A percentile compares a stretch with the other conserved stretches of the same genome.
Evolutionary conservation across 2,888 invertebrate species (phyloP).

Genomic region (Sceliomorpha sp.): DNA sequence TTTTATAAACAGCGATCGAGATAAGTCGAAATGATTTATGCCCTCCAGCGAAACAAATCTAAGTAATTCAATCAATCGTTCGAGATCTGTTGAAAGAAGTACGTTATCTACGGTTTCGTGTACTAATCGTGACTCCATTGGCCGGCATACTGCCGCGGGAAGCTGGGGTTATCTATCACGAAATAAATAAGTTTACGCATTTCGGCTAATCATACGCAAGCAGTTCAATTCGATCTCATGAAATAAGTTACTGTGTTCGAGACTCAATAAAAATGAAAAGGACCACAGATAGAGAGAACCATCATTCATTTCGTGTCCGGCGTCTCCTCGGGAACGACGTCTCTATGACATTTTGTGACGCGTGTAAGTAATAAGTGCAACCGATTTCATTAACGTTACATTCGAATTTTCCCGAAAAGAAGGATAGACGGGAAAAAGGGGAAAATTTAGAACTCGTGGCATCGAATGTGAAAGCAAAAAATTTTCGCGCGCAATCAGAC

Average conservation of each 20-base stretch:
- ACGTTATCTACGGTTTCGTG: background rate
- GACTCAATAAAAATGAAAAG: constrained; percentile 18
- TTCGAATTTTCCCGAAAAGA: constrained; percentile 20
- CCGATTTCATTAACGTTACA: background rate
- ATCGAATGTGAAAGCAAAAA: background rate
- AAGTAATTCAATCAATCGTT: constrained; percentile 26
- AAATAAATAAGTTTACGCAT: constrained; percentile 75
- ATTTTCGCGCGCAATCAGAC: constrained; percentile 26
- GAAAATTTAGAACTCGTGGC: constrained; percentile 14
- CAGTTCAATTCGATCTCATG: constrained; percentile 68
- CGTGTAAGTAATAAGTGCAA: background rate
- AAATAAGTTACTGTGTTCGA: constrained; percentile 73
- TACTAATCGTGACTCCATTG: background rate
- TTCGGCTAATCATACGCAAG: constrained; percentile 73
- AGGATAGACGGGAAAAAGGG: constrained; percentile 18
- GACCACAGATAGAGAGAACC: constrained; percentile 2
- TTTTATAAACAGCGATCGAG: constrained; percentile 18
- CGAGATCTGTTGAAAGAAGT: background rate
- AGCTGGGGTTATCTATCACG: constrained; percentile 72
- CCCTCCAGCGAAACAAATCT: background rate
- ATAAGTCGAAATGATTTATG: constrained; percentile 5
- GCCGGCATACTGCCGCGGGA: constrained; percentile 60
- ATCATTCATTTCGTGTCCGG: constrained; percentile 8
- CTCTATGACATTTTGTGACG: background rate
- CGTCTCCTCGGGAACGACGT: constrained; percentile 1